Conservation (phyloP, 2,888 invertebrate species). For the Tachina lurida region DNA sequence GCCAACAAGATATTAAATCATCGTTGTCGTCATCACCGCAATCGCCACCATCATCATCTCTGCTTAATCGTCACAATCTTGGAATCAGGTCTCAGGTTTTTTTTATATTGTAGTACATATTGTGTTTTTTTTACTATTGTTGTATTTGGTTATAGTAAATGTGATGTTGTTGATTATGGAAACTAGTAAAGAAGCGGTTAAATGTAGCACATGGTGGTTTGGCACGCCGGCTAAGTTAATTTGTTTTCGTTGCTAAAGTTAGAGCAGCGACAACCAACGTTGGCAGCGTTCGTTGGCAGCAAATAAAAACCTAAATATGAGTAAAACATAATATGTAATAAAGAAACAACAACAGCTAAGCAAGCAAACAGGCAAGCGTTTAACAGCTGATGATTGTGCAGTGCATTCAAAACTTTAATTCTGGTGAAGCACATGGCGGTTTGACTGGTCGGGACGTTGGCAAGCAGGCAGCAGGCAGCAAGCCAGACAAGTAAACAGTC, state of each 20-base stretch:
- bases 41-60: conserved; percentile 41
- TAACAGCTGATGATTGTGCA: conserved; percentile 70
- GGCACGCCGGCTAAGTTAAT: conserved; percentile 63
- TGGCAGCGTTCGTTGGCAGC: conserved; percentile 10
- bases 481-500: conserved; percentile 26
- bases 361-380: background rate
- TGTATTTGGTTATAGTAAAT: conserved; percentile 52
- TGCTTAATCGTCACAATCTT: conserved; percentile 49
- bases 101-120: conserved; percentile 8
- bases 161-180: conserved; percentile 65
- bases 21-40: conserved; percentile 31
- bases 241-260: conserved; percentile 50
- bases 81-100: conserved; percentile 55
- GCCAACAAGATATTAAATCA: conserved; percentile 46
- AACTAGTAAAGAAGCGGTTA: conserved; percentile 68
- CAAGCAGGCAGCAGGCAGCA: conserved; percentile 43
- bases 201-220: conserved; percentile 70
- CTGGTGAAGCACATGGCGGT: conserved; percentile 72
- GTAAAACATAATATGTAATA: conserved; percentile 47
- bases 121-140: conserved; percentile 34
- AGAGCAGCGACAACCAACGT: conserved; percentile 57
- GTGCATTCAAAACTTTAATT: conserved; percentile 71
- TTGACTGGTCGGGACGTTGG: conserved; percentile 72
- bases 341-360: conserved; percentile 8
- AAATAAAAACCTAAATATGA: conserved; percentile 49